phyloP scores from a whole-genome alignment of 2,888 invertebrate species.

The Ectemnius continuus region DNA sequence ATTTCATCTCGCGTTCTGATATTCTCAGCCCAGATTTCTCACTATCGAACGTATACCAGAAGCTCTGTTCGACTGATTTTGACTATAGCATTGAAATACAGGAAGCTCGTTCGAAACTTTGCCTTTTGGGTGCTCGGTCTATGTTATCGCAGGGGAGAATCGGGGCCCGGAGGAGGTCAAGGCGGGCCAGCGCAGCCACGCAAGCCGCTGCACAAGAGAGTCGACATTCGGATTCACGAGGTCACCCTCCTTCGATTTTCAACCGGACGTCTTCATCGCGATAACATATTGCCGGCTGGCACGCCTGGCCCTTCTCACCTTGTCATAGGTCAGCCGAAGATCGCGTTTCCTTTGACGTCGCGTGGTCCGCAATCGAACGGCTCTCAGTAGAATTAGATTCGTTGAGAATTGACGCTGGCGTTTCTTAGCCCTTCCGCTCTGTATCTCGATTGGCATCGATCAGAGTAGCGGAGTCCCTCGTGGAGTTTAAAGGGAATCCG shows the following conservation, averaged over 20 bases:
- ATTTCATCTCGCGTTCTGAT: too few relatives aligned
- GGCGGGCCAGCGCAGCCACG: conserved; percentile 66
- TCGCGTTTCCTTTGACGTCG: neutral
- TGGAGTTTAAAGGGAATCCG: conserved; percentile 66
- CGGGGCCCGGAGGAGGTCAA: conserved; percentile 67
- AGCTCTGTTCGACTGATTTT: neutral
- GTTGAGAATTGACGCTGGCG: too few relatives aligned
- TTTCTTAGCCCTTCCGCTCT: neutral
- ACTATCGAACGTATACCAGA: too few relatives aligned
- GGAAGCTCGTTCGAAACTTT: conserved; percentile 44
- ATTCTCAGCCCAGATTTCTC: too few relatives aligned
- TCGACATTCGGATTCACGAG: conserved; percentile 33
- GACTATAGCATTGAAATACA: conserved; percentile 27
- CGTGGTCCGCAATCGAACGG: too few relatives aligned
- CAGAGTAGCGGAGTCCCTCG: conserved; percentile 53
- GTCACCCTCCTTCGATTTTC: conserved; percentile 45
- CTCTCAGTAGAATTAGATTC: too few relatives aligned
- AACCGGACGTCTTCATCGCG: conserved; percentile 54
- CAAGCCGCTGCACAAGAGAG: conserved; percentile 46
- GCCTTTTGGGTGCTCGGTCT: conserved; percentile 56
- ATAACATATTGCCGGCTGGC: conserved; percentile 63
- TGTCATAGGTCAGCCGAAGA: conserved; percentile 5
- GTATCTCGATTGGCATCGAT: neutral
- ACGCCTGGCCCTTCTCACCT: conserved; percentile 44
- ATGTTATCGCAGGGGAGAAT: conserved; percentile 58